phyloP scores from a whole-genome alignment of 1,140 invertebrate genomes.

The Drosophila funebris region DNA sequence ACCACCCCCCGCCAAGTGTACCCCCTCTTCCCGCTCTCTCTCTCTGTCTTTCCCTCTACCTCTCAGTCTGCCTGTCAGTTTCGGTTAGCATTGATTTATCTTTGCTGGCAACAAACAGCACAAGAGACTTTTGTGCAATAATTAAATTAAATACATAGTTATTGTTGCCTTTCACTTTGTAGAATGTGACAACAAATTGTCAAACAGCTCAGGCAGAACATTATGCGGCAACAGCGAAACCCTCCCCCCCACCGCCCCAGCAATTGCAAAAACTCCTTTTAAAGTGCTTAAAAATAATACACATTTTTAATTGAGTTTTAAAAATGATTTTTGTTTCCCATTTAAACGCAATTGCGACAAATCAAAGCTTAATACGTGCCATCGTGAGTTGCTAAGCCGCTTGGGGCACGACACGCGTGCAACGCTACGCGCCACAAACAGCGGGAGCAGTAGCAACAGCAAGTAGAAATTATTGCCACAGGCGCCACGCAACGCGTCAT shows the following conservation, averaged over 20 bases:
- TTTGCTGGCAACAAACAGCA: constrained; percentile 17
- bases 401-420: constrained; percentile 19
- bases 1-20: not conserved
- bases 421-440: no score
- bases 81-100: constrained; percentile 68
- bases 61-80: not conserved
- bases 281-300: not conserved
- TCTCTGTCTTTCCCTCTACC: not conserved
- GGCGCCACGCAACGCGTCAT: constrained; percentile 31
- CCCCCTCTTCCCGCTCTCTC: not conserved
- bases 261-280: not conserved
- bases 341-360: constrained; percentile 3
- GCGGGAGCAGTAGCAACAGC: no score
- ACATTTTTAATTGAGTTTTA: not conserved
- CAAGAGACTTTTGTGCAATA: constrained; percentile 61
- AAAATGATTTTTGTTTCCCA: not conserved
- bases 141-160: constrained; percentile 66
- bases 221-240: not conserved
- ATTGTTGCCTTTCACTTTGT: constrained; percentile 60
- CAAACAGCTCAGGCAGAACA: constrained; percentile 43
- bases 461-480: constrained; percentile 19
- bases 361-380: not conserved
- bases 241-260: not conserved
- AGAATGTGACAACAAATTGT: constrained; percentile 14
- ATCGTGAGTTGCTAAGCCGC: not conserved